Percentiles rank a stretch among this genome's conserved stretches.
phyloP scores from a whole-genome alignment of 2,797 vertebrate genomes.

The Eulemur rubriventer region DNA sequence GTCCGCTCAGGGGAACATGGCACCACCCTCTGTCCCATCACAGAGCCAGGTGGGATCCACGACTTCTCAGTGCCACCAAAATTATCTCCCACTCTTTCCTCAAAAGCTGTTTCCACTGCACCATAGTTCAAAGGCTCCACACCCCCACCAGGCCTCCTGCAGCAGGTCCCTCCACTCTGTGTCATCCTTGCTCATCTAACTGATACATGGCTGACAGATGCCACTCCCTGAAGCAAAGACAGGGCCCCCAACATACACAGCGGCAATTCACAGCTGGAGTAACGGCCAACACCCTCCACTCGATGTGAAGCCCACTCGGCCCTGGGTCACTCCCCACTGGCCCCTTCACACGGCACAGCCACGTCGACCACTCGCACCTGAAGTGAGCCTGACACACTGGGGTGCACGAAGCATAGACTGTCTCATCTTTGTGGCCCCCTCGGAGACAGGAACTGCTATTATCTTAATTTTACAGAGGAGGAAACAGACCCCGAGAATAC shows the following conservation, averaged over 20 bases:
- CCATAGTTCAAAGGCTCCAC: neutral
- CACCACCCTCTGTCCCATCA: neutral
- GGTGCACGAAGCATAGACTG: neutral
- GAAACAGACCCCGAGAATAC: neutral
- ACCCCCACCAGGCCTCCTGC: neutral
- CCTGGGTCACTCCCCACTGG: neutral
- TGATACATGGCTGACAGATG: neutral
- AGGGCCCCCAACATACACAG: neutral
- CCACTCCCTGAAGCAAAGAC: neutral
- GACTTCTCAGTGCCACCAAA: too few relatives aligned
- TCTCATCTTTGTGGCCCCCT: neutral
- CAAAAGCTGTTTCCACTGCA: neutral
- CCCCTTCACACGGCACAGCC: neutral
- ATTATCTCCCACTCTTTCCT: neutral
- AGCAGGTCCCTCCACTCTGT: neutral
- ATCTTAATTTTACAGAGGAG: neutral
- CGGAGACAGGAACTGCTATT: neutral
- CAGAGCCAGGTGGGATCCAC: neutral
- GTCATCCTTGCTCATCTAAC: neutral
- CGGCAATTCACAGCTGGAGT: neutral
- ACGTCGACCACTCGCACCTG: rapidly evolving
- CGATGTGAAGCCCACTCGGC: rapidly evolving
- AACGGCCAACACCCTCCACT: neutral
- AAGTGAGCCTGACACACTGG: rapidly evolving
- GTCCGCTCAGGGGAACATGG: neutral